Percentiles rank a stretch among this genome's conserved stretches.
phyloP scores from a whole-genome alignment of 2,797 vertebrate species.

The Anguilla anguilla region DNA sequence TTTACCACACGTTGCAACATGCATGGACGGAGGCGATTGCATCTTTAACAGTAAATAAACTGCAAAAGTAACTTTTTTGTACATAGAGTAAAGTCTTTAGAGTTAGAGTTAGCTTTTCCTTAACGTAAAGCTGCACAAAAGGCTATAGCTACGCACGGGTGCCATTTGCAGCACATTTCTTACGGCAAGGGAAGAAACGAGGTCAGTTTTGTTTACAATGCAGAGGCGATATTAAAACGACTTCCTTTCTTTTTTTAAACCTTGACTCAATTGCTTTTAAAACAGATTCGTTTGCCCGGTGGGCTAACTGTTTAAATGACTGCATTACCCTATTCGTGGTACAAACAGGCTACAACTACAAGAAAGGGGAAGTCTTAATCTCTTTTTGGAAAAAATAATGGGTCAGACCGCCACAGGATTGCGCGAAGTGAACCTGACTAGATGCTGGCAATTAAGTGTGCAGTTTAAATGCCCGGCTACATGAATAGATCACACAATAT shows the following conservation, averaged over 20 bases:
- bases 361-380: neutral
- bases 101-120: neutral
- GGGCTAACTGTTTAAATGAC: neutral
- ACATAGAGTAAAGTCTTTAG: neutral
- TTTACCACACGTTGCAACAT: neutral
- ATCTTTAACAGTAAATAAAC: neutral
- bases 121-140: neutral
- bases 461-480: neutral
- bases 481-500: neutral
- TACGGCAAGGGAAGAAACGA: neutral
- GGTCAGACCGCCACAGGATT: neutral
- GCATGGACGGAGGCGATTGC: neutral
- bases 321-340: neutral
- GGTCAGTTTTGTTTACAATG: conserved; percentile 13
- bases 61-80: neutral
- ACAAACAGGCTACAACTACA: neutral
- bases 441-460: neutral
- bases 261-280: neutral
- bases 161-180: neutral
- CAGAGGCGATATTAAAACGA: neutral
- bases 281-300: neutral
- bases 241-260: neutral
- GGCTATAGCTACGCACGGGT: neutral
- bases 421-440: neutral
- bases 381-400: neutral